Base-by-base conservation (phyloP, 2,888 invertebrate genomes). In the Punctoribates punctum region DNA sequence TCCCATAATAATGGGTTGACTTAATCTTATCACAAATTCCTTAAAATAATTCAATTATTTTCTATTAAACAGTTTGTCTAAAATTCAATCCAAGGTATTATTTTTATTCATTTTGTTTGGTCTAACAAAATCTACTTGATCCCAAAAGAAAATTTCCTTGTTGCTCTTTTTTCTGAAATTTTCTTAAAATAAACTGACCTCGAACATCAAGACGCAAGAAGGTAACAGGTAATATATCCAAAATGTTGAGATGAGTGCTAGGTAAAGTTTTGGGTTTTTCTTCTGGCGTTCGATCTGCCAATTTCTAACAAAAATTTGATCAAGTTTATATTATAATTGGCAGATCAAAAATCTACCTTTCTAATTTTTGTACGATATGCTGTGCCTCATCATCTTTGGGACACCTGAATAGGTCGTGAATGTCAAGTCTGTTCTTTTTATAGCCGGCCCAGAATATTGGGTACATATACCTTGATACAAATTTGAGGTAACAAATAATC, bases 1-100 rank as follows among this genome's bases (percentile, higher is more conserved):
- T 0, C 85, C 85, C 25, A 86, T 82, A 38, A 85, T 80, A 6
- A 86, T 73, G 0, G 86, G 85, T 79, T 86, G 86, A 3, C 83
- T 78, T 6, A 85, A 79, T 27, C 80, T 78, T 48, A 80, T 79
- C 29, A 80, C 76, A 25, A 80, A 81, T 79, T 81, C 81, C 79
- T 79, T 62, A 62, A 27, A 27, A 9, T 23, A 27, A 62, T 15
- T 6, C 20, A 62, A 6, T 60, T 51, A 51, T 11, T 51, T n/a
- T 51, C n/a, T n/a, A 17, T 5, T n/a, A n/a, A 5, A 51, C 4
- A n/a, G 8, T 11, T 51, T 51, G n/a, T 51, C n/a, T 51, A 51
- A 51, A n/a, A 11, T n/a, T 51, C 5, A n/a, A 5, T 51, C n/a
- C 5, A 11, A n/a, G n/a, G n/a, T 51, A 51, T 11, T 46, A 46